Base-by-base conservation (phyloP, 2,888 invertebrate species). In the Eupithecia inturbata region DNA sequence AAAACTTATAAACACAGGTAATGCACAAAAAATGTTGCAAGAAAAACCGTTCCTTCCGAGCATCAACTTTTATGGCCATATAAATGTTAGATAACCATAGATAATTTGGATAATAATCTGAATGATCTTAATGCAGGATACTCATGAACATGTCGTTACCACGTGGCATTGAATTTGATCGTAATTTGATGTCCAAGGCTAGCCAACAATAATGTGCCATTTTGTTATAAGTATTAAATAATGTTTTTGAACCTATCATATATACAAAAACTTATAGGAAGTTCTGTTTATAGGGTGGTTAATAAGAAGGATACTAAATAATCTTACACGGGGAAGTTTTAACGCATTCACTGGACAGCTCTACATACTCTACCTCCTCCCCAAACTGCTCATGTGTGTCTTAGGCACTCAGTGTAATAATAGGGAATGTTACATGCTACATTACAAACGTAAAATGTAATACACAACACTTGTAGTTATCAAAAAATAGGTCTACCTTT, bases 51-150 rank as follows among this genome's bases (percentile, higher is more conserved):
- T 74, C 75, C 74, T 74, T 77, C 73, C 72, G 57, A 62, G 31
- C n/a, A 74, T 41, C 63, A 53, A 75, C 28, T 33, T 41, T 78
- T 70, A 77, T 72, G 67, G 16, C 60, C 26, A 67, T 75, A 68
- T 73, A 76, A 77, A 74, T 73, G 70, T 70, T 33, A 63, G 67
- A 68, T 74, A 45, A 74, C 14, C 36, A 39, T 66, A 66, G 36
- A 66, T 71, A 69, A 33, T 49, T 36, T 19, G 67, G 12, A 72
- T 72, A 73, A 77, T 77, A 76, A 70, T 49, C 63, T 57, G 67
- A 77, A 78, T 72, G 70, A 69, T 79, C 77, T 78, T 78, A 78
- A 75, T 70, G 67, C 78, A 80, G 78, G 78, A 80, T 77, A 77
- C 60, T 67, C 45, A n/a, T n/a, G n/a, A n/a, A n/a, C 63, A 5